Evolutionary conservation across 2,888 invertebrate species (phyloP).

Genomic region (Lycophotia porphyrea): DNA sequence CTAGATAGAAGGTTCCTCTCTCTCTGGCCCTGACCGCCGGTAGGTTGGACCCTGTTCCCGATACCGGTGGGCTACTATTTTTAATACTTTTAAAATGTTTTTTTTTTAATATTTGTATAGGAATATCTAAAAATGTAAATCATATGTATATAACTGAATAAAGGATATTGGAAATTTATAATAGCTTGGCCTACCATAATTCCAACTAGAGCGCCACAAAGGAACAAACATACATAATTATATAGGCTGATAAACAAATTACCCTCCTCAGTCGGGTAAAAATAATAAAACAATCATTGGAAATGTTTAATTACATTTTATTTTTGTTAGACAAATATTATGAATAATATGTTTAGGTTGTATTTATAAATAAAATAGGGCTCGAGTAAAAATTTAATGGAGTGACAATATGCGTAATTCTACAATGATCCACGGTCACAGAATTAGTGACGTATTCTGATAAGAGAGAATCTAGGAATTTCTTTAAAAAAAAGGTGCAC

Average conservation of each 20-base stretch:
- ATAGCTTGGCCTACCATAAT: background rate
- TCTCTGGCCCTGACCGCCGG: too few species aligned
- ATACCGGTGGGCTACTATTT: too few species aligned
- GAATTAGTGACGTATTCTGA: background rate
- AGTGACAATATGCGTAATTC: constrained; percentile 7
- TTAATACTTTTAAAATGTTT: too few species aligned
- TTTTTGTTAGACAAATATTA: constrained; percentile 59
- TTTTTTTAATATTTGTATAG: too few species aligned
- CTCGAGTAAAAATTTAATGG: constrained; percentile 12
- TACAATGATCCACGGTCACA: background rate
- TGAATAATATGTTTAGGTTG: constrained; percentile 56
- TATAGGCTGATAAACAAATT: background rate
- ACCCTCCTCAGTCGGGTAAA: background rate
- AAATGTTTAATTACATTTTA: constrained; percentile 53
- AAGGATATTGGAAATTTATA: too few species aligned
- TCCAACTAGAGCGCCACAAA: background rate
- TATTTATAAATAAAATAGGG: constrained; percentile 32
- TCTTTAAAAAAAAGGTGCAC: background rate
- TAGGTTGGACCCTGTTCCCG: too few species aligned
- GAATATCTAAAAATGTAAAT: too few species aligned
- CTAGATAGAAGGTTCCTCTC: too few species aligned
- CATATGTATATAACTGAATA: too few species aligned
- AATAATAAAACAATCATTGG: constrained; percentile 40
- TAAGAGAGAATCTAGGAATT: background rate
- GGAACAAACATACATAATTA: background rate